Evolutionary conservation across 2,113 vertebrate genomes (phyloP).

Genomic region (Sander vitreus): DNA sequence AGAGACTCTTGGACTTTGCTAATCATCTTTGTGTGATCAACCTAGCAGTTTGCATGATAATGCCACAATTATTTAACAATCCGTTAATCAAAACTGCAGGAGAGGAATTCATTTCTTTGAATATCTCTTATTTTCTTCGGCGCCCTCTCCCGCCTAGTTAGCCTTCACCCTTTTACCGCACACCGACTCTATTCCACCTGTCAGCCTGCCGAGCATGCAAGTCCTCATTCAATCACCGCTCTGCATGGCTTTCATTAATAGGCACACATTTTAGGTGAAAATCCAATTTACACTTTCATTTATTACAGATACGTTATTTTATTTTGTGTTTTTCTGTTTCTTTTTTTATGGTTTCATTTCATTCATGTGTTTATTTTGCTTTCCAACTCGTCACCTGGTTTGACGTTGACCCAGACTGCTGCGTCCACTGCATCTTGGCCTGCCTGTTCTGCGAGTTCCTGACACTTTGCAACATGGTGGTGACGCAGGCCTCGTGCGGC

Average conservation of each 20-base stretch:
- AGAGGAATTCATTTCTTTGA: constrained; percentile 74
- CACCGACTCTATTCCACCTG: constrained; percentile 18
- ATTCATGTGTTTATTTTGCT: constrained; percentile 13
- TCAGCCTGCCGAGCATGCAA: constrained; percentile 37
- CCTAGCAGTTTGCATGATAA: constrained; percentile 85
- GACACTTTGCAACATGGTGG: constrained; percentile 95
- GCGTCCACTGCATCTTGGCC: constrained; percentile 98
- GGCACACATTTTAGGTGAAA: not conserved
- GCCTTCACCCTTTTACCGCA: constrained; percentile 15
- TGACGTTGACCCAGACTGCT: constrained; percentile 88
- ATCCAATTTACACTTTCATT: not conserved
- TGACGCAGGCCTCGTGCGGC: constrained; percentile 93
- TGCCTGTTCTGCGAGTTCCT: constrained; percentile 99
- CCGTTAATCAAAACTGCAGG: constrained; percentile 83
- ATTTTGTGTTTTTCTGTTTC: constrained; percentile 4
- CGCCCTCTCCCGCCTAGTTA: constrained; percentile 20
- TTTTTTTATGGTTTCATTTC: not conserved
- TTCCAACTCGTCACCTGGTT: constrained; percentile 20
- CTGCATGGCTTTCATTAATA: not conserved
- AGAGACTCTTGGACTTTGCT: constrained; percentile 78
- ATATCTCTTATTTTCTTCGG: constrained; percentile 69
- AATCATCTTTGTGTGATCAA: constrained; percentile 83
- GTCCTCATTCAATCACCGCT: not conserved
- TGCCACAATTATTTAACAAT: constrained; percentile 82
- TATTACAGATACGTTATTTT: not conserved